Evolutionary conservation across 2,113 vertebrate species (phyloP), one percentile per base, ranked within the genome.

Genomic region (Clinocottus analis): DNA sequence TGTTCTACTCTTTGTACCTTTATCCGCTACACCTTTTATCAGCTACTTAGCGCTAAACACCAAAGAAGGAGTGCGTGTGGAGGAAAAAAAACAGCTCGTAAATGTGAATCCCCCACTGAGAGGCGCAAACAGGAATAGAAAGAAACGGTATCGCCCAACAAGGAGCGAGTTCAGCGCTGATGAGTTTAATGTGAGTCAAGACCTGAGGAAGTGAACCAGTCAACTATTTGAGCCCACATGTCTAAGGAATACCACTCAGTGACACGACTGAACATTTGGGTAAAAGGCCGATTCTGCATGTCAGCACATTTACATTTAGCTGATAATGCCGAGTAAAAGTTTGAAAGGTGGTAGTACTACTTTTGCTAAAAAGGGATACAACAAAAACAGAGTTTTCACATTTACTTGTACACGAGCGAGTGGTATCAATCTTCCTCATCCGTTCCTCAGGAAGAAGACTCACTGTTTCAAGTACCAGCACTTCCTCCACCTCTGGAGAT

Each of bases 1-100:
- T 77, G 65, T 79, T 80, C 49, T 63, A 72, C 62, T 77, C 79
- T 81, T 77, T 49, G 66, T 53, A 77, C 87, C 74, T 75, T 84
- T 73, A 43, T 77, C 60, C 29, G 25, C 59, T 43, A 66, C 83
- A 74, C 70, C 67, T 82, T 72, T 85, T 69, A 90, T 77, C 84
- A 80, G 61, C 62, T 23, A 56, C 61, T 73, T 19, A 39, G 51
- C 66, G 60, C 33, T 71, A 61, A n/a, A 35, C 3, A 11, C 61
- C 53, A 51, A 23, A 63, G 10, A 21, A 61, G 29, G 72, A 47
- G 49, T 13, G 11, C 29, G 39, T 21, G 19, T 13, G 21, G 13
- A 9, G 12, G 10, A n/a, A n/a, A n/a, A n/a, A 37, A 51, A 19
- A 4, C 37, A 5, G 27, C 43, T 29, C 43, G 10, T 41, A 43